These are phyloP conservation scores for Perccottus glenii DNA, from an alignment of 2,113 vertebrate genomes.

Conservation along the genomic window DNA sequence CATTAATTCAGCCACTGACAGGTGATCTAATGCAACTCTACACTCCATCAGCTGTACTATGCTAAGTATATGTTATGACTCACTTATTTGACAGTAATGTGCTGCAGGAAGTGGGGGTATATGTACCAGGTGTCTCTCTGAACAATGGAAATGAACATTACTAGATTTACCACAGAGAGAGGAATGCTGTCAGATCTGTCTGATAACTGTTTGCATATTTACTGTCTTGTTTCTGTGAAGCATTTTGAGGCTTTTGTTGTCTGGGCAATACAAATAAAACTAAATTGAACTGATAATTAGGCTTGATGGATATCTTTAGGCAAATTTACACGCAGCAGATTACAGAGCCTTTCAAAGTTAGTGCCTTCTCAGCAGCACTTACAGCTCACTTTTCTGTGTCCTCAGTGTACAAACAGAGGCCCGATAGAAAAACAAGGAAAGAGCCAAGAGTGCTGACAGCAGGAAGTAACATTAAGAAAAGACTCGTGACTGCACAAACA, in stretches of 20 bases:
- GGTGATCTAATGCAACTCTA: neutral
- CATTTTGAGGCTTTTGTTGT: too few species aligned
- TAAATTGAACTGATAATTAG: too few species aligned
- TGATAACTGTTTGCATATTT: too few species aligned
- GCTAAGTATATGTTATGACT: neutral
- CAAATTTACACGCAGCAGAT: neutral
- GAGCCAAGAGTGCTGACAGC: neutral
- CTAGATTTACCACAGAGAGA: neutral
- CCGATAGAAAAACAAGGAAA: neutral
- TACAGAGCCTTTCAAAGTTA: too few species aligned
- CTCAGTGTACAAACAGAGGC: neutral
- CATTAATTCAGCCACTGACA: neutral
- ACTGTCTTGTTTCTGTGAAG: too few species aligned
- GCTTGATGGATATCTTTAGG: neutral
- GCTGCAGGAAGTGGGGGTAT: neutral
- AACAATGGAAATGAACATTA: neutral
- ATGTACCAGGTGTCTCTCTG: neutral
- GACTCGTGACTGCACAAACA: conserved; percentile 51
- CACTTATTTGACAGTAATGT: neutral
- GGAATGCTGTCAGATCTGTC: neutral
- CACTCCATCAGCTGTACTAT: neutral
- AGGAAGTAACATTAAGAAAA: conserved; percentile 39
- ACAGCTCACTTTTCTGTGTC: neutral
- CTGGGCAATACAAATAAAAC: too few species aligned
- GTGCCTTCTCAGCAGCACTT: neutral